A percentile compares a stretch with the other conserved stretches of the same genome.
phyloP scores from a whole-genome alignment of 1,140 invertebrate species.

The Bombus sylvicola region DNA sequence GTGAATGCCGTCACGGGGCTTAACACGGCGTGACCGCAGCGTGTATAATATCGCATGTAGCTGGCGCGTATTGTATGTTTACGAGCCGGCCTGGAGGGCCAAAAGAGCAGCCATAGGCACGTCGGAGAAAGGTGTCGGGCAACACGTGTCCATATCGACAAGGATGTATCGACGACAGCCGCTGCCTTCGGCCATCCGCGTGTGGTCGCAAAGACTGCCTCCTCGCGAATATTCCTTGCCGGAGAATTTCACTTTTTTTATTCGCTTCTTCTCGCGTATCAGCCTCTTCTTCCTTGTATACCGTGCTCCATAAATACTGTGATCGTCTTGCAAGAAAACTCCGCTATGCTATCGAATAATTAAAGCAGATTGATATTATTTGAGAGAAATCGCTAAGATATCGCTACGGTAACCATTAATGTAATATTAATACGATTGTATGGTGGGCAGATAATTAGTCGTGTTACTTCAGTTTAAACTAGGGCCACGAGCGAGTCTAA shows the following conservation, averaged over 20 bases:
- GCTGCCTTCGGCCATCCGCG: slow-evolving; percentile 71
- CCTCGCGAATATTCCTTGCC: background rate
- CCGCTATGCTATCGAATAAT: too few relatives aligned
- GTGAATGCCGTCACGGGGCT: slow-evolving; percentile 71
- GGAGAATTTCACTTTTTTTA: slow-evolving; percentile 1
- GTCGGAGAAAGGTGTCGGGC: slow-evolving; percentile 65
- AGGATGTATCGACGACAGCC: slow-evolving; percentile 69
- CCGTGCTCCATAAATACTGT: background rate
- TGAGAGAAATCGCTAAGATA: too few relatives aligned
- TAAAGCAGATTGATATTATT: too few relatives aligned
- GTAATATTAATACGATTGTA: too few relatives aligned
- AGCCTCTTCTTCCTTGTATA: background rate
- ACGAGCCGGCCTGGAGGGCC: slow-evolving; percentile 60
- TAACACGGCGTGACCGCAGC: slow-evolving; percentile 74
- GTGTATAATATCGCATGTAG: slow-evolving; percentile 66
- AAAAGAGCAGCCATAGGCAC: slow-evolving; percentile 58
- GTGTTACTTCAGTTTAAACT: too few relatives aligned
- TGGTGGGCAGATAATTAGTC: too few relatives aligned
- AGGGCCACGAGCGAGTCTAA: too few relatives aligned
- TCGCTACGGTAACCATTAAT: too few relatives aligned
- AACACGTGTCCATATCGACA: slow-evolving; percentile 80
- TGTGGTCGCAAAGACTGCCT: slow-evolving; percentile 68
- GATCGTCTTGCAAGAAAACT: background rate
- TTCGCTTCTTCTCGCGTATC: too few relatives aligned
- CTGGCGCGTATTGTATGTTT: slow-evolving; percentile 72